Conservation (phyloP, 2,113 vertebrate genomes). For the Epinephelus moara region DNA sequence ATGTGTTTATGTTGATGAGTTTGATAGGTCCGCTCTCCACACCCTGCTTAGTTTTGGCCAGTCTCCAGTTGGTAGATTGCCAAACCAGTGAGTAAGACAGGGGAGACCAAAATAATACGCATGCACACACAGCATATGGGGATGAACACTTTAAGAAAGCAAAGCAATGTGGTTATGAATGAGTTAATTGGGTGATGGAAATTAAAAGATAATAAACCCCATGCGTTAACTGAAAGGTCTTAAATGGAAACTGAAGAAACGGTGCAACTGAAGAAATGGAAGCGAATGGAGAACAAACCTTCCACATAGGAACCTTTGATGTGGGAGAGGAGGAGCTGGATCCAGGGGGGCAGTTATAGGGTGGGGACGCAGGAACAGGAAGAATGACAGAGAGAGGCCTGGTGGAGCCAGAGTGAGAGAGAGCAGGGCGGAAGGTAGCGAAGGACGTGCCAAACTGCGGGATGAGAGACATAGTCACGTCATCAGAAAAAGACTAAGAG, state of each 20-base stretch:
- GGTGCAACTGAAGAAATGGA: constrained; percentile 66
- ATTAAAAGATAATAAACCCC: constrained; percentile 32
- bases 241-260: constrained; percentile 56
- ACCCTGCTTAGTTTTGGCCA: constrained; percentile 69
- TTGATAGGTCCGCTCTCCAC: constrained; percentile 40
- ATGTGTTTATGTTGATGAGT: constrained; percentile 32
- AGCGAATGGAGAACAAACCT: constrained; percentile 86
- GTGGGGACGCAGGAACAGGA: constrained; percentile 87
- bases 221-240: constrained; percentile 27
- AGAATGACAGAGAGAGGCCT: constrained; percentile 88
- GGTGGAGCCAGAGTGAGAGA: constrained; percentile 86
- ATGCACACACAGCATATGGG: constrained; percentile 49
- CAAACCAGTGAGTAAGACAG: constrained; percentile 65
- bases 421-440: constrained; percentile 88
- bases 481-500: constrained; percentile 40
- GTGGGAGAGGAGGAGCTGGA: constrained; percentile 87
- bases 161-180: constrained; percentile 75
- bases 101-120: constrained; percentile 19
- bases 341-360: constrained; percentile 85
- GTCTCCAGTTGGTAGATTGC: constrained; percentile 66
- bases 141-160: constrained; percentile 59
- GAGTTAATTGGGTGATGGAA: constrained; percentile 69
- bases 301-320: constrained; percentile 88
- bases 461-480: constrained; percentile 83
- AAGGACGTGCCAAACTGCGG: constrained; percentile 88